Base-by-base conservation (phyloP, 2,797 vertebrate species). In the Gambelia wislizenii region DNA sequence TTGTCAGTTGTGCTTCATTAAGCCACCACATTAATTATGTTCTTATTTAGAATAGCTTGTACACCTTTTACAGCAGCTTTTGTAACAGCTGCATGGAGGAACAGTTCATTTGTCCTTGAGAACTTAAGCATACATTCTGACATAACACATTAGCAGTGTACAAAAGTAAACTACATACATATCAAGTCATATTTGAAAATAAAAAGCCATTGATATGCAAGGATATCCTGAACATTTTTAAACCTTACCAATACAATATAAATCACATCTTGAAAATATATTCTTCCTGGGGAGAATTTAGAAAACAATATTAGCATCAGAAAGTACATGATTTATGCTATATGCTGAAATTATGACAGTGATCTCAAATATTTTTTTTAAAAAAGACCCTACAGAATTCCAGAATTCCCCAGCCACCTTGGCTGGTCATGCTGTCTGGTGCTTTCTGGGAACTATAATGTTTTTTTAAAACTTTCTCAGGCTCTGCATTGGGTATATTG, bases 1-100 rank as follows among this genome's bases (percentile, higher is more conserved):
- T 77, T 67, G 78, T 86, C 89, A 86, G 78, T 64, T 86, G 78
- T 89, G 84, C 84, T 89, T 89, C 89, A 89, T 89, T 89, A 89
- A 89, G 59, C 84, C 86, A 89, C 70, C 79, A 69, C 79, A 54
- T 89, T 89, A 89, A 89, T 83, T 89, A 86, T 86, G 89, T 86
- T 89, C 78, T 59, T 86, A 69, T 89, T 86, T 89, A 86, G 89
- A 44, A 81, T 82, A 82, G 70, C 70, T 89, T 84, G 87, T 89
- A 79, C 22, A 79, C 75, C 64, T 86, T 86, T 86, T 86, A 69
- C 25, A 44, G 70, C 78, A 86, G 89, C 78, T 86, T 89, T 89
- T 86, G 70, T 82, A 89, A 86, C 78, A 89, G 89, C 78, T 86
- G 89, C 89, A 86, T 36, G 22, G 22, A 69, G 70, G 27, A 74